Evolutionary conservation across 2,888 invertebrate species (phyloP), one percentile per base, ranked within the genome.

Genomic region (Sclerodermus sp.): DNA sequence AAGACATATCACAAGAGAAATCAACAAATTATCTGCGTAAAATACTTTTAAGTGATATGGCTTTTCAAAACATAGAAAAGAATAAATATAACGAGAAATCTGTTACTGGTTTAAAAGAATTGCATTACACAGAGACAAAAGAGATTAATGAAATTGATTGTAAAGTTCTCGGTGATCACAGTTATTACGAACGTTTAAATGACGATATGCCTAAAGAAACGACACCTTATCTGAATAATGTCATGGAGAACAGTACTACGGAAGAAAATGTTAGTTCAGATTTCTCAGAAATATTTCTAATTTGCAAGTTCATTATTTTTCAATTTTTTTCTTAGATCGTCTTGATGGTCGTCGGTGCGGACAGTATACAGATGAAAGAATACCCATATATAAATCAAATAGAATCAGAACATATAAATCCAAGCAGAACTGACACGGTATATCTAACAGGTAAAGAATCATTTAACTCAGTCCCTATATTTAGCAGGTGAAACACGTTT

Each of bases 261-360:
- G 62, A 71, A 42, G 73, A 76, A 57, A 76, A 74, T 58, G 76
- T 74, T 51, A 67, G 70, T 50, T 12, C 4, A 34, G 3, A 14
- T 39, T 39, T 39, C 4, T 39, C 15, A 15, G 13, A 4, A 18
- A 41, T 15, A 15, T 14, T 32, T 9, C 2, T 43, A 2, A 5
- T 32, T 43, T 23, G 8, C n/a, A 23, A 3, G 23, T 23, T 23
- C 23, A 15, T 39, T 42, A 42, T 18, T 42, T 15, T 42, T 14
- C 8, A 42, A 17, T 40, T 64, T 61, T 58, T 39, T 39, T 64
- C 68, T 49, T 60, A 76, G 76, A 76, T 76, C 60, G 74, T 76
- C 67, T 58, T 75, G 62, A 77, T 76, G 76, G 75, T 73, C 51
- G 74, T 76, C 47, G 72, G 73, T 49, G 66, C 65, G 41, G 71